These are phyloP conservation scores for Catocala sponsa DNA, from an alignment of 2,888 invertebrate species.

Conservation along the genomic window DNA sequence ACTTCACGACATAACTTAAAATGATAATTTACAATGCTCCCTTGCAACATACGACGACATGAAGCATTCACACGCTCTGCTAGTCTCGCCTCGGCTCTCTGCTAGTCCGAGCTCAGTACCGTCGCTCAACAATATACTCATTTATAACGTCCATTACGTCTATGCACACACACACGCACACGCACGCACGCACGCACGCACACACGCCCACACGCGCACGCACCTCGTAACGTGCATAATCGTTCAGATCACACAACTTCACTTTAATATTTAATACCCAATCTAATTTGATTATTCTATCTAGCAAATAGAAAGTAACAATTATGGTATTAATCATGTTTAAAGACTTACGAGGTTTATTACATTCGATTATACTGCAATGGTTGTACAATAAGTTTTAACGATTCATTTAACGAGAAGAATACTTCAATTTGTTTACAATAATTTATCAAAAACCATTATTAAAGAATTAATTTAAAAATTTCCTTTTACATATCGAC, in stretches of 20 bases:
- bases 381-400: slow-evolving; percentile 79
- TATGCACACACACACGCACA: slow-evolving; percentile 48
- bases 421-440: slow-evolving; percentile 79
- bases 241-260: slow-evolving; percentile 75
- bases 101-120: slow-evolving; percentile 19
- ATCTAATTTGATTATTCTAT: slow-evolving; percentile 88
- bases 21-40: slow-evolving; percentile 58
- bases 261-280: slow-evolving; percentile 76
- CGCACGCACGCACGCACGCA: slow-evolving; percentile 45
- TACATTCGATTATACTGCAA: slow-evolving; percentile 80
- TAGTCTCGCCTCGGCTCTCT: slow-evolving; percentile 9
- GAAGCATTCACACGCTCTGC: slow-evolving; percentile 20
- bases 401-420: slow-evolving; percentile 79
- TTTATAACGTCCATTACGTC: slow-evolving; percentile 42
- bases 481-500: slow-evolving; percentile 71
- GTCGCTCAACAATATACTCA: slow-evolving; percentile 37
- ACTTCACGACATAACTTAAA: slow-evolving; percentile 38
- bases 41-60: slow-evolving; percentile 39
- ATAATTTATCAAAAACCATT: slow-evolving; percentile 78
- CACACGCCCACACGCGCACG: slow-evolving; percentile 47
- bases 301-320: slow-evolving; percentile 88
- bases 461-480: slow-evolving; percentile 70
- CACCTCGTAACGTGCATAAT: slow-evolving; percentile 27
- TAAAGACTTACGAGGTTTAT: slow-evolving; percentile 71
- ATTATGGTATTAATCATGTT: slow-evolving; percentile 77